Conservation (phyloP, 92 coral and sea anemone genomes). For the Actinernus sp. region DNA sequence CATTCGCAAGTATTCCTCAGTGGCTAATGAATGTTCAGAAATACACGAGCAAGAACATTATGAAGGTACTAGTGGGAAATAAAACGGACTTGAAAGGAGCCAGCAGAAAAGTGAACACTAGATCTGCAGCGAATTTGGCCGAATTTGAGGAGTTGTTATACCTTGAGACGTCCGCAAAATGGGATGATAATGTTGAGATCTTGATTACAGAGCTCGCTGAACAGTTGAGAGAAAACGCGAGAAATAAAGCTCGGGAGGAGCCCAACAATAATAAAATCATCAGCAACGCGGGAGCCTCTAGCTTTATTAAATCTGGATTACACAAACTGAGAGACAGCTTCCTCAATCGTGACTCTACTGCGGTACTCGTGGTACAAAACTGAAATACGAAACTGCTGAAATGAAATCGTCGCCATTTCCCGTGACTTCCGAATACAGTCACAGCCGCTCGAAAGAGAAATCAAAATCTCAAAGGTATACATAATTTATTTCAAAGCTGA, state of each 20-base stretch:
- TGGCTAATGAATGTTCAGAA: conserved; percentile 96
- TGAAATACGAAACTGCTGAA: background rate
- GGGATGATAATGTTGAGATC: conserved; percentile 95
- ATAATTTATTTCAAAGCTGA: background rate
- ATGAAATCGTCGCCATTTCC: background rate
- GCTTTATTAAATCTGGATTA: conserved; percentile 29
- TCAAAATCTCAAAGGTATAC: background rate
- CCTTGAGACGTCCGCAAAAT: conserved; percentile 96
- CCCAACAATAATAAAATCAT: background rate
- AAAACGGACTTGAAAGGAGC: conserved; percentile 97
- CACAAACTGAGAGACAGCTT: conserved; percentile 39
- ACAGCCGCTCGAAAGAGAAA: background rate
- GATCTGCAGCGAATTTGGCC: conserved; percentile 96
- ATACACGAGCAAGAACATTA: conserved; percentile 74
- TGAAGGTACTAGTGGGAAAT: conserved; percentile 95
- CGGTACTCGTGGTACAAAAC: conserved; percentile 27
- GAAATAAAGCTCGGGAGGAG: conserved; percentile 35
- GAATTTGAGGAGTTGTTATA: conserved; percentile 96
- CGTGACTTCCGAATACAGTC: background rate
- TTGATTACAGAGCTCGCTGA: conserved; percentile 93
- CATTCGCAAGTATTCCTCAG: conserved; percentile 96
- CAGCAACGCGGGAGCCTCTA: conserved; percentile 28
- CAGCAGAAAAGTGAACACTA: conserved; percentile 85
- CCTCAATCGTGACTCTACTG: conserved; percentile 9
- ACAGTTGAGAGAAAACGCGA: conserved; percentile 91